A percentile compares a stretch with the other conserved stretches of the same genome.
Conservation (phyloP, 2,888 invertebrate species). For the Ecdyonurus torrentis region DNA sequence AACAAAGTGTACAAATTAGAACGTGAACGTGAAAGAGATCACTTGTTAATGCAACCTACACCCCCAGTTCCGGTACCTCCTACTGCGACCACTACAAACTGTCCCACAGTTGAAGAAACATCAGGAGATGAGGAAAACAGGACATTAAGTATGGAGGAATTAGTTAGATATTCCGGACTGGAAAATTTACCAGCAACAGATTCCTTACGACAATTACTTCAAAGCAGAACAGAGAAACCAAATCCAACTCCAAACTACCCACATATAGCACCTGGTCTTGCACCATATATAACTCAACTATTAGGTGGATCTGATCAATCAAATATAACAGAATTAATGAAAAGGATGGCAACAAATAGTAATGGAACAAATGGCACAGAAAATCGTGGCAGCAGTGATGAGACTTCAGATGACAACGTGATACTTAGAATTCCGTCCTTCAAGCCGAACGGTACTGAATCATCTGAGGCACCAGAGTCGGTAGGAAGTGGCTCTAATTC, state of each 20-base stretch:
- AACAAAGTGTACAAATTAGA: slow-evolving; percentile 85
- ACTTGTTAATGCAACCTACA: slow-evolving; percentile 24
- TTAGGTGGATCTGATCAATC: slow-evolving; percentile 25
- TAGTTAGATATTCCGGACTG: slow-evolving; percentile 33
- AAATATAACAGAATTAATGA: not conserved
- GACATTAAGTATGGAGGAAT: slow-evolving; percentile 32
- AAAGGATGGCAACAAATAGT: not conserved
- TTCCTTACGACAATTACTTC: slow-evolving; percentile 32
- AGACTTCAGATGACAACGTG: slow-evolving; percentile 34
- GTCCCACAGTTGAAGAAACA: slow-evolving; percentile 31
- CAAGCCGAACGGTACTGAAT: slow-evolving; percentile 35
- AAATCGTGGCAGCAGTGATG: slow-evolving; percentile 20
- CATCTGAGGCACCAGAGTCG: slow-evolving; percentile 12
- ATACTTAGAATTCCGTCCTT: slow-evolving; percentile 90
- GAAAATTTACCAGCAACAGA: slow-evolving; percentile 30
- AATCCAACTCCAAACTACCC: slow-evolving; percentile 13
- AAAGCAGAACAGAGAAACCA: slow-evolving; percentile 25
- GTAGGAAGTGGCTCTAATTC: slow-evolving; percentile 32
- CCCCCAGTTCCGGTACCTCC: not conserved
- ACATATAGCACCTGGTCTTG: slow-evolving; percentile 23
- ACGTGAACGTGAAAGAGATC: slow-evolving; percentile 50
- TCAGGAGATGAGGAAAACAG: slow-evolving; percentile 34
- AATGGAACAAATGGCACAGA: slow-evolving; percentile 4
- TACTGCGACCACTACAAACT: not conserved
- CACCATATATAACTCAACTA: slow-evolving; percentile 36